Conservation (phyloP, 2,113 vertebrate species). For the Alectura lathami region DNA sequence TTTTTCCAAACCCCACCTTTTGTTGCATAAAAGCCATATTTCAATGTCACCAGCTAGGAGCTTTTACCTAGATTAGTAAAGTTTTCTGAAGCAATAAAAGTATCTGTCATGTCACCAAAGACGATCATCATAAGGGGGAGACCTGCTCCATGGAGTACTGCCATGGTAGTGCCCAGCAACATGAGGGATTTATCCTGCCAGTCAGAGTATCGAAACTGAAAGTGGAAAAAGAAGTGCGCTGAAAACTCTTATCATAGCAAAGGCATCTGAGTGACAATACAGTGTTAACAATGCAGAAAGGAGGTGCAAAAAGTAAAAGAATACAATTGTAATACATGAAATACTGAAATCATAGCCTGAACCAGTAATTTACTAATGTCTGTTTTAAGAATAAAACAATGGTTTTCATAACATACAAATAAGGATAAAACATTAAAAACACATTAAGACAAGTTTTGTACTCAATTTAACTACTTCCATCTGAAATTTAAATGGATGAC, state of each 20-base stretch:
- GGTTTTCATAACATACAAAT: neutral
- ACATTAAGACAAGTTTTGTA: neutral
- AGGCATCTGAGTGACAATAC: neutral
- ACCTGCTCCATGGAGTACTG: constrained; percentile 79
- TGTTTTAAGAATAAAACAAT: neutral
- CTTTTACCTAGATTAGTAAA: constrained; percentile 70
- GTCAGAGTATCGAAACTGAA: constrained; percentile 85
- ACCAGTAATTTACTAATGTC: neutral
- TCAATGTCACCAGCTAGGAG: neutral
- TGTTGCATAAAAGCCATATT: neutral
- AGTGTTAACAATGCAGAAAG: neutral
- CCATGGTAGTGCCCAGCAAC: constrained; percentile 76
- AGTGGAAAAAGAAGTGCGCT: neutral
- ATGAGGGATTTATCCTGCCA: constrained; percentile 78
- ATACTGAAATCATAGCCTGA: neutral
- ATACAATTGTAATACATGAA: neutral
- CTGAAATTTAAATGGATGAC: neutral
- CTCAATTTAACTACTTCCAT: neutral
- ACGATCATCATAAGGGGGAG: constrained; percentile 86
- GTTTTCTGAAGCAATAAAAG: constrained; percentile 71
- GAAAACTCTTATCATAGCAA: neutral
- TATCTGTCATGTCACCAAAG: constrained; percentile 90
- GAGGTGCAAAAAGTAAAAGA: neutral
- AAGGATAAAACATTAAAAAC: neutral
- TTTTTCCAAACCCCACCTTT: neutral